Conservation (phyloP, 2,888 invertebrate genomes). For the Lapara coniferarum region DNA sequence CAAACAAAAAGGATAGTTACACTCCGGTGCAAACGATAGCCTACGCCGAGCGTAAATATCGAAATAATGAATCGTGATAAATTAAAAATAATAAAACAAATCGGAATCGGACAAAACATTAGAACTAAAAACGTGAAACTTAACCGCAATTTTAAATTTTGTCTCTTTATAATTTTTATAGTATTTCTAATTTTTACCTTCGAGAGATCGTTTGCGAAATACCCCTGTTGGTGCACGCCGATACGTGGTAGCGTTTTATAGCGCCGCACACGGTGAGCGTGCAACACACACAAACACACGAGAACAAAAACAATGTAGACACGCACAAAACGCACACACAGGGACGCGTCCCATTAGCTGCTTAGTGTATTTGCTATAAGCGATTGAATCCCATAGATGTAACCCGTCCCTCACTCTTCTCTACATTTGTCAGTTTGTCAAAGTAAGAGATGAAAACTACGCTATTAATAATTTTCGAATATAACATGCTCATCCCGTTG, state of each 20-base stretch:
- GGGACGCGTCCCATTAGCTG: conserved; percentile 73
- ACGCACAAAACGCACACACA: conserved; percentile 82
- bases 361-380: conserved; percentile 82
- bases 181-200: conserved; percentile 89
- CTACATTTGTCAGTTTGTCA: conserved; percentile 44
- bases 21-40: conserved; percentile 51
- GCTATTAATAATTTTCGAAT: conserved; percentile 55
- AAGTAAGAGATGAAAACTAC: conserved; percentile 50
- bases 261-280: conserved; percentile 84
- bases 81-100: conserved; percentile 42
- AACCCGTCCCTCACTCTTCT: conserved; percentile 38
- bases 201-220: conserved; percentile 98
- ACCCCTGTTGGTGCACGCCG: conserved; percentile 88
- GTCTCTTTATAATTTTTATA: conserved; percentile 65
- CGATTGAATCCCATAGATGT: conserved; percentile 44
- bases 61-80: conserved; percentile 66
- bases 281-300: conserved; percentile 85
- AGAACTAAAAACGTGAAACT: conserved; percentile 65
- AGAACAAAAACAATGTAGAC: conserved; percentile 84
- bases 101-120: conserved; percentile 57
- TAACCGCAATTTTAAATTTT: conserved; percentile 67
- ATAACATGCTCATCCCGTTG: conserved; percentile 76
- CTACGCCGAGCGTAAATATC: conserved; percentile 65
- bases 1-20: conserved; percentile 68
- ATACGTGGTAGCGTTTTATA: conserved; percentile 78